A percentile compares a stretch with the other conserved stretches of the same genome.
Conservation (phyloP, 2,888 invertebrate genomes). For the Morinoia aosen region DNA sequence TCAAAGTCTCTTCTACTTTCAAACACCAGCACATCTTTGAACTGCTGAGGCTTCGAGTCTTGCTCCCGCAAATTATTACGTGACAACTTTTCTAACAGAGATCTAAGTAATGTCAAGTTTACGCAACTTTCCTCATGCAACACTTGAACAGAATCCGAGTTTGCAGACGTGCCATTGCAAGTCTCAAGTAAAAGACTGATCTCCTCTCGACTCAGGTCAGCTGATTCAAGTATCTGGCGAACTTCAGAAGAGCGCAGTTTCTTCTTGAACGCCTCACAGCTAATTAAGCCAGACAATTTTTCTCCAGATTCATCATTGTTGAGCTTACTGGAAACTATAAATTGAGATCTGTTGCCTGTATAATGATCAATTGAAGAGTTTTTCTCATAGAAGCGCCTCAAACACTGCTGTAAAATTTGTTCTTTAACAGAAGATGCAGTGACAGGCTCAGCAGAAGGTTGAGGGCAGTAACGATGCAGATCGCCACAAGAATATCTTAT, state of each 20-base stretch:
- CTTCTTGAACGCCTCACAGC: not conserved
- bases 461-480: conserved; percentile 4
- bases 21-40: not conserved
- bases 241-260: not conserved
- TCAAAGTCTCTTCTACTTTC: conserved; percentile 49
- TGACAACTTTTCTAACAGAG: not conserved
- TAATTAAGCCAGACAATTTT: not conserved
- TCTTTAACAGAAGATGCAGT: conserved; percentile 48
- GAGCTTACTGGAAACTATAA: not conserved
- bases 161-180: not conserved
- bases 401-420: conserved; percentile 56
- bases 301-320: not conserved
- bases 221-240: conserved; percentile 46
- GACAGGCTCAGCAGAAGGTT: not conserved
- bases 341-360: conserved; percentile 40
- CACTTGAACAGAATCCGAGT: not conserved
- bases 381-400: not conserved
- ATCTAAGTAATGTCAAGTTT: not conserved
- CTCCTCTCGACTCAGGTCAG: conserved; percentile 54
- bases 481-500: conserved; percentile 44
- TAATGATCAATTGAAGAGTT: conserved; percentile 50
- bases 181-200: conserved; percentile 29
- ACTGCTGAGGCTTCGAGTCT: conserved; percentile 38
- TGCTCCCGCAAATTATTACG: not conserved
- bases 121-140: not conserved